Evolutionary conservation across 2,888 invertebrate genomes (phyloP).

Genomic region (Cephalotes varians): DNA sequence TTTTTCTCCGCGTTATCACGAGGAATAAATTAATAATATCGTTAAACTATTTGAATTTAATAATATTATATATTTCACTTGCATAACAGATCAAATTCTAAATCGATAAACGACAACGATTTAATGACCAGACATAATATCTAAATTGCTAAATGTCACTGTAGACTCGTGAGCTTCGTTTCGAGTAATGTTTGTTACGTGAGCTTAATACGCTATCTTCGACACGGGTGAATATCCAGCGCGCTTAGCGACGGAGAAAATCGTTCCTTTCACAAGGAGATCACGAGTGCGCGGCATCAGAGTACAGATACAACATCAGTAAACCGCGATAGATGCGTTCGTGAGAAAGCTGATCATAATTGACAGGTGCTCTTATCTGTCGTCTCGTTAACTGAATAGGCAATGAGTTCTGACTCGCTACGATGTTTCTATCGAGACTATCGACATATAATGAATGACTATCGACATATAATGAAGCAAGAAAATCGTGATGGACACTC

Average conservation of each 20-base stretch:
- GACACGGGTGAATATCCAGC: constrained; percentile 65
- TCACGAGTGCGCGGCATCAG: constrained; percentile 36
- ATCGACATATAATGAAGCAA: constrained; percentile 41
- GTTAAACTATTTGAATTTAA: constrained; percentile 10
- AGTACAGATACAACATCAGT: not conserved
- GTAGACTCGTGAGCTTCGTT: constrained; percentile 47
- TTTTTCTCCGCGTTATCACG: not conserved
- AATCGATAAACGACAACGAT: not conserved
- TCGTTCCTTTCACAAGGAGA: constrained; percentile 60
- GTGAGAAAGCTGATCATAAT: constrained; percentile 71
- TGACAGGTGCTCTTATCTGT: constrained; percentile 62
- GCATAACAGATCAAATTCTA: constrained; percentile 14
- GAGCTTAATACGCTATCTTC: constrained; percentile 50
- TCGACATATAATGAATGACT: constrained; percentile 45
- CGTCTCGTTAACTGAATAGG: constrained; percentile 62
- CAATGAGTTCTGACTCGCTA: constrained; percentile 33
- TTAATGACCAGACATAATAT: not conserved
- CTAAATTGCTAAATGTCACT: constrained; percentile 36
- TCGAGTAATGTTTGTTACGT: constrained; percentile 61
- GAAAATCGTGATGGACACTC: constrained; percentile 27
- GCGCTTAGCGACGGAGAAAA: constrained; percentile 51
- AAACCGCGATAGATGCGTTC: constrained; percentile 35
- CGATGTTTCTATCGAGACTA: constrained; percentile 49
- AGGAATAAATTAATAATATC: constrained; percentile 4
- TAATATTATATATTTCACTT: not conserved